A percentile compares a stretch with the other conserved stretches of the same genome.
These are phyloP conservation scores for Scytalopus superciliaris DNA, from an alignment of 2,113 vertebrate species.

Conservation along the genomic window DNA sequence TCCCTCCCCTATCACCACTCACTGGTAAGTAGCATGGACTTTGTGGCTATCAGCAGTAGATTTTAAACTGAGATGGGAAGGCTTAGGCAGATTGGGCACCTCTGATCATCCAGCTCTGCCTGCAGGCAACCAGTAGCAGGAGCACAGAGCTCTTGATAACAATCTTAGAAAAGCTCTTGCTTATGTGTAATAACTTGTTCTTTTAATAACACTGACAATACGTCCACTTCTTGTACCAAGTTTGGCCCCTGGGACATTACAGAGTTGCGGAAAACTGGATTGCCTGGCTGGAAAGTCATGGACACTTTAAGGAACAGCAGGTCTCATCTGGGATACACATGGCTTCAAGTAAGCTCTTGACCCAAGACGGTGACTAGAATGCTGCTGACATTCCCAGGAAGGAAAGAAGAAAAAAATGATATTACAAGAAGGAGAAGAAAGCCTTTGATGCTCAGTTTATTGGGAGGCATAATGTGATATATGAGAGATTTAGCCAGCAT, in stretches of 20 bases:
- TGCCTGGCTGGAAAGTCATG: neutral
- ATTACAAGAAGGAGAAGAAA: neutral
- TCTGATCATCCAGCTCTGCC: neutral
- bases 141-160: neutral
- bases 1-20: neutral
- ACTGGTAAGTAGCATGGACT: neutral
- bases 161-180: neutral
- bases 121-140: neutral
- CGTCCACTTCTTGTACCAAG: neutral
- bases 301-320: neutral
- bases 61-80: neutral
- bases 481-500: slow-evolving; percentile 28
- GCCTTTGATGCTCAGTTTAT: slow-evolving; percentile 53
- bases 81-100: neutral
- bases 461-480: slow-evolving; percentile 19
- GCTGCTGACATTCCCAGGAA: neutral
- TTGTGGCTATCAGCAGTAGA: neutral
- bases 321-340: neutral
- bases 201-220: neutral
- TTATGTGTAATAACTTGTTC: neutral
- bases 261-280: neutral
- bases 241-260: neutral
- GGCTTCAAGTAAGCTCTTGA: neutral
- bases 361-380: neutral
- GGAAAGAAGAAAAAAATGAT: neutral